Evolutionary conservation across 2,797 vertebrate species (phyloP).

Genomic region (Hippocampus kuda): DNA sequence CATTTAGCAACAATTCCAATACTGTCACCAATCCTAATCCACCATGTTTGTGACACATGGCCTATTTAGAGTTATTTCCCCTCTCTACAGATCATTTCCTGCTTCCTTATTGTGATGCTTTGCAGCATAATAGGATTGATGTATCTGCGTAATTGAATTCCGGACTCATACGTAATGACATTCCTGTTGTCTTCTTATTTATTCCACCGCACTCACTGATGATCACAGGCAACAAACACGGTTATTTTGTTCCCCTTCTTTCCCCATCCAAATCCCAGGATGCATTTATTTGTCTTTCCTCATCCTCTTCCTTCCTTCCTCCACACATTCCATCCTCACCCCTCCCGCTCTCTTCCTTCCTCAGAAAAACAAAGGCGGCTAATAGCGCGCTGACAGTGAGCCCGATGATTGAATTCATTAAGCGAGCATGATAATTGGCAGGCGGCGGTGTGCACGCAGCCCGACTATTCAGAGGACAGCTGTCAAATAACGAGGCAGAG

Average conservation of each 20-base stretch:
- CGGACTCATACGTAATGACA: slow-evolving; percentile 19
- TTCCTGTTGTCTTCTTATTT: slow-evolving; percentile 19
- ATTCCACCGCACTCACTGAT: not conserved
- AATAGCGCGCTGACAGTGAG: slow-evolving; percentile 65
- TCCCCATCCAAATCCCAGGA: slow-evolving; percentile 19
- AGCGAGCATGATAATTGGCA: slow-evolving; percentile 60
- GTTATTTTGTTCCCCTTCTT: slow-evolving; percentile 2
- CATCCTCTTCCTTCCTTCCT: slow-evolving; percentile 17
- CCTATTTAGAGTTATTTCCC: not conserved
- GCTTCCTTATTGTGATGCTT: slow-evolving; percentile 9
- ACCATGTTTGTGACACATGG: not conserved
- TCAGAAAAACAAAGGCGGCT: slow-evolving; percentile 59
- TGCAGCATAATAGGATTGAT: slow-evolving; percentile 29
- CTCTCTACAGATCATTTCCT: slow-evolving; percentile 1
- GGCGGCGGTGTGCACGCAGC: slow-evolving; percentile 44
- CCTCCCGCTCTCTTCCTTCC: slow-evolving; percentile 28
- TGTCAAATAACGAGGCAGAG: slow-evolving; percentile 61
- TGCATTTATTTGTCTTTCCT: slow-evolving; percentile 16
- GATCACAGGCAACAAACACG: slow-evolving; percentile 6
- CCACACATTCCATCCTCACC: slow-evolving; percentile 15
- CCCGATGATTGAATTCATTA: slow-evolving; percentile 68
- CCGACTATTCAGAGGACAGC: slow-evolving; percentile 64
- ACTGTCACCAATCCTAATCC: not conserved
- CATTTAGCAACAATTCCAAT: not conserved
- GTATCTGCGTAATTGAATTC: slow-evolving; percentile 27